phyloP scores from a whole-genome alignment of 2,888 invertebrate genomes.

The Scaptomyza cyrtandrae region DNA sequence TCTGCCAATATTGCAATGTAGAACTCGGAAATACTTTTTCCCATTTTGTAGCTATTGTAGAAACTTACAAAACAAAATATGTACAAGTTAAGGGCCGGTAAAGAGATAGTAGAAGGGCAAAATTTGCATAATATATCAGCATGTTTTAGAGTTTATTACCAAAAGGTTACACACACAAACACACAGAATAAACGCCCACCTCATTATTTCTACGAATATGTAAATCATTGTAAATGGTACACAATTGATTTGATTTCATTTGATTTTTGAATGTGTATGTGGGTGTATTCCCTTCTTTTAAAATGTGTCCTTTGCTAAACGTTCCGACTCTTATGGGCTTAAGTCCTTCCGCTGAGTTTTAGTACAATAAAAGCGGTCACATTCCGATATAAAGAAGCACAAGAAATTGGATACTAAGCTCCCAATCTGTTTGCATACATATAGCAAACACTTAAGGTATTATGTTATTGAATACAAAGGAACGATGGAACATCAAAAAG shows the following conservation, averaged over 20 bases:
- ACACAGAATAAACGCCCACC: slow-evolving; percentile 37
- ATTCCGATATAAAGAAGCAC: slow-evolving; percentile 15
- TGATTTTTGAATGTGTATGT: slow-evolving; percentile 40
- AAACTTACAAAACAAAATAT: slow-evolving; percentile 51
- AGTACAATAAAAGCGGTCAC: slow-evolving; percentile 23
- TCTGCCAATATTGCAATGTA: slow-evolving; percentile 69
- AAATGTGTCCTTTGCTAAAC: slow-evolving; percentile 33
- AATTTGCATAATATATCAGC: slow-evolving; percentile 69
- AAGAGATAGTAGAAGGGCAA: slow-evolving; percentile 33
- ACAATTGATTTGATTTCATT: slow-evolving; percentile 73
- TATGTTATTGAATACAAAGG: slow-evolving; percentile 2
- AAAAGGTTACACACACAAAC: slow-evolving; percentile 36
- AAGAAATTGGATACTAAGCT: slow-evolving; percentile 32
- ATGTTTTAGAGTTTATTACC: slow-evolving; percentile 45
- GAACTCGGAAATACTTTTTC: slow-evolving; percentile 19
- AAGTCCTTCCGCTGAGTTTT: slow-evolving; percentile 6
- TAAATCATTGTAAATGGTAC: slow-evolving; percentile 62
- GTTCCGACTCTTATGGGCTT: slow-evolving; percentile 15
- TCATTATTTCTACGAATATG: slow-evolving; percentile 51
- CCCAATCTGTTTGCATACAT: slow-evolving; percentile 4
- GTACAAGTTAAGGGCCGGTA: slow-evolving; percentile 38
- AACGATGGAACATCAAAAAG: neutral
- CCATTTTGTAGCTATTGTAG: slow-evolving; percentile 31
- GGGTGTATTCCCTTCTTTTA: slow-evolving; percentile 28
- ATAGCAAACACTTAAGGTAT: neutral